Base-by-base conservation (phyloP, 2,113 vertebrate species). In the Lepus europaeus region DNA sequence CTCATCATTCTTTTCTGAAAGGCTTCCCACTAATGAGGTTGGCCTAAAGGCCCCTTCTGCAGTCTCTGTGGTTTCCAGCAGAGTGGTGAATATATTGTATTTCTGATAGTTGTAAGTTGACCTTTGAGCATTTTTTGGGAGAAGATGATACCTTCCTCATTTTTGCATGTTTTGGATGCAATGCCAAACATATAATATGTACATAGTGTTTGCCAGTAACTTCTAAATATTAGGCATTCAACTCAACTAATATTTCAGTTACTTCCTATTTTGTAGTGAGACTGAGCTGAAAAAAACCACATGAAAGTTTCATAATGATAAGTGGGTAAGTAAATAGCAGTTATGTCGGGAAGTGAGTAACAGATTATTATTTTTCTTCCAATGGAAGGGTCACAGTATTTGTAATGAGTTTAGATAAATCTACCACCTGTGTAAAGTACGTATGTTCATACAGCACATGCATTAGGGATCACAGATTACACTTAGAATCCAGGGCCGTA, bases 281-380 rank as follows among this genome's bases (percentile, higher is more conserved):
- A 77, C 8, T 91, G 77, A 95, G 89, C 72, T 81, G 87, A 93
- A 93, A 59, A 45, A 95, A 97, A 73, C 92, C 92, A 89, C 94
- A 95, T 82, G 90, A 61, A 77, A 91, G 77, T 95, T 97, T 97
- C 92, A 87, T 61, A 92, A 96, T 97, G 92, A 86, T 63, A 93
- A 89, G 17, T 93, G 87, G 61, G 16, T 11, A 84, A 49, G 49
- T 89, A 93, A 96, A 89, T 64, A 93, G 49, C 87, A 84, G 90
- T 96, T 97, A 93, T 33, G n/a, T 91, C 82, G 96, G 96, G 93
- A 96, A 93, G 59, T 83, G 87, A 97, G 92, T 87, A 91, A 84
- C 19, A 89, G 87, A 85, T 93, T 66, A 89, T 79, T 61, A 70
- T 91, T 94, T 93, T 95, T 89, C 94, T 85, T 49, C 77, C 31